phyloP scores from a whole-genome alignment of 2,113 vertebrate genomes.

The Panthera tigris region DNA sequence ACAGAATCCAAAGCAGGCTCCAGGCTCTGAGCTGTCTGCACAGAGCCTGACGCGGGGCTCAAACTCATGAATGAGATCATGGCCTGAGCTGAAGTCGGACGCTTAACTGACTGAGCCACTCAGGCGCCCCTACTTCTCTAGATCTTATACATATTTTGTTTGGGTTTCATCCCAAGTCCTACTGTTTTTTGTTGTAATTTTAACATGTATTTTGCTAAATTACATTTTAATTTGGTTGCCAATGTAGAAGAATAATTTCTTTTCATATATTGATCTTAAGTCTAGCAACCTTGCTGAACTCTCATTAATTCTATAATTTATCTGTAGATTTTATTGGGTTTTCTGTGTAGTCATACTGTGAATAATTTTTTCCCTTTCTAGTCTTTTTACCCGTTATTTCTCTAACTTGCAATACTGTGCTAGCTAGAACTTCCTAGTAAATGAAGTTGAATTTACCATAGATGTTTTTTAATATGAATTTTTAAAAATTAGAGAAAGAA shows the following conservation, averaged over 20 bases:
- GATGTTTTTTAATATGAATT: background rate
- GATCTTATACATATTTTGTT: background rate
- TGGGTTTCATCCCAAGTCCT: background rate
- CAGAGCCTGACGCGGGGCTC: no score
- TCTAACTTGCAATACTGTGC: slow-evolving; percentile 6
- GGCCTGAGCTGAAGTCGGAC: no score
- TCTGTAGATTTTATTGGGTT: slow-evolving; percentile 25
- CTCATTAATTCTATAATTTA: slow-evolving; percentile 32
- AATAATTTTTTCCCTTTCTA: slow-evolving; percentile 16
- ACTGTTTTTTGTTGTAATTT: background rate
- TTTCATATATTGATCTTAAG: slow-evolving; percentile 43
- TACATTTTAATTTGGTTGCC: slow-evolving; percentile 42
- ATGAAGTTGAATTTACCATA: slow-evolving; percentile 13
- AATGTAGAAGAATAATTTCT: background rate
- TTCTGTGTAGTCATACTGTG: background rate
- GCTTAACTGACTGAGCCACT: no score
- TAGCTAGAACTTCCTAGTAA: background rate
- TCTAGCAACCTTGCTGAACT: slow-evolving; percentile 35
- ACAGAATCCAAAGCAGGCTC: no score
- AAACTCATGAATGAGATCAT: no score
- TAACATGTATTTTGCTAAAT: slow-evolving; percentile 1
- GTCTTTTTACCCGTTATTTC: slow-evolving; percentile 31
- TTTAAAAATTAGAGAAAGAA: no score
- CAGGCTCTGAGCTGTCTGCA: no score
- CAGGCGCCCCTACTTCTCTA: background rate